Base-by-base conservation (phyloP, 2,888 invertebrate genomes). In the Macrophya annulata region DNA sequence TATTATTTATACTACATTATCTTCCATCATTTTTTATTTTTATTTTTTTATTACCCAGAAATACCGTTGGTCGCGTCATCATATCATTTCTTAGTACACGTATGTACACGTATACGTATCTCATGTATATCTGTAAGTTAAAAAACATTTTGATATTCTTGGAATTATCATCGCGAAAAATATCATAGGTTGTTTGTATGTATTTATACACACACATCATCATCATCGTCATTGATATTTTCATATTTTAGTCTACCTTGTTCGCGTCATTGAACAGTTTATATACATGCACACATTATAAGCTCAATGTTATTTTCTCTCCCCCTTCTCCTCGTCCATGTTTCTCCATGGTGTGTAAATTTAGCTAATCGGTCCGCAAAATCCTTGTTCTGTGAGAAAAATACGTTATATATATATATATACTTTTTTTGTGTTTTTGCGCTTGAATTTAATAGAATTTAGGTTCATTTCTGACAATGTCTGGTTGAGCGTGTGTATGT, bases 291-390 rank as follows among this genome's bases (percentile, higher is more conserved):
- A 9, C 15, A 48, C 15, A 48, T 48, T 15, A 48, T 48, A 48
- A 48, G 25, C 25, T 68, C 68, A 68, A 68, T 68, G 68, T 68
- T 68, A 68, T 68, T 55, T 5, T 68, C 68, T 25, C 68, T 31
- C 68, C 68, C 15, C 37, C 31, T 0, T 15, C 51, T 6, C 51
- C 17, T 6, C 51, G n/a, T 3, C 51, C 17, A 48, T 48, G 4
- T n/a, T 51, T 51, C n/a, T 17, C 5, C 51, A n/a, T 6, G 6
- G 17, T 10, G 62, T 62, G 25, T 62, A 25, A 25, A 25, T 62
- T 62, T 25, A 62, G 12, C 25, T 62, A 62, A 62, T 62, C 62
- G 62, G 25, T 10, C 59, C 59, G 9, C n/a, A 8, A 59, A 21
- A 21, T 21, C 59, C 10, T 59, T 48, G 1, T 12, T 59, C 59